Percentiles rank a stretch among this genome's conserved stretches.
These are phyloP conservation scores for Antheraea yamamai DNA, from an alignment of 2,888 invertebrate genomes.

Conservation along the genomic window DNA sequence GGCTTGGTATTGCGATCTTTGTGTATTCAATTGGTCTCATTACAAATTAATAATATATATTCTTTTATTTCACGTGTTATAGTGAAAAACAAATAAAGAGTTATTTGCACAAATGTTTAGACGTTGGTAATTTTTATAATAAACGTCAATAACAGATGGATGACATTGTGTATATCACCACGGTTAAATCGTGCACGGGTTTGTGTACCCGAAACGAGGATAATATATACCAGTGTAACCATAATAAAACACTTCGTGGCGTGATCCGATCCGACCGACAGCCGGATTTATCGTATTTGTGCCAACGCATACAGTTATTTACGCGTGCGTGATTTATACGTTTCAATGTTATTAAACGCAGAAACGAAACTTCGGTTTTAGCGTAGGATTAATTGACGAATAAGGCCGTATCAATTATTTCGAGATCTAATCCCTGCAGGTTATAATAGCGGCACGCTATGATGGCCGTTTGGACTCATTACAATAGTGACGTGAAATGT, in stretches of 20 bases:
- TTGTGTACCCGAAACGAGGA: conserved; percentile 10
- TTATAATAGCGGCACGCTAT: not conserved
- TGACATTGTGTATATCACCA: conserved; percentile 26
- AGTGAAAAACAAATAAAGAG: not conserved
- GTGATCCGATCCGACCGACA: conserved; percentile 32
- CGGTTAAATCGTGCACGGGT: conserved; percentile 29
- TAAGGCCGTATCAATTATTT: conserved; percentile 39
- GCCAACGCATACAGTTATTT: conserved; percentile 39
- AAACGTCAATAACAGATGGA: not conserved
- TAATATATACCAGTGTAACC: conserved; percentile 20
- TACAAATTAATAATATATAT: not conserved
- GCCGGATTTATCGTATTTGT: conserved; percentile 38
- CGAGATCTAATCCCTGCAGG: conserved; percentile 6
- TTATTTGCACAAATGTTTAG: conserved; percentile 6
- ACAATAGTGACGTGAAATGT: no score
- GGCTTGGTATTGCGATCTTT: not conserved
- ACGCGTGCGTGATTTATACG: conserved; percentile 44
- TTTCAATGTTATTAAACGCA: conserved; percentile 41
- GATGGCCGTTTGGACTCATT: no score
- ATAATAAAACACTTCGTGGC: conserved; percentile 25
- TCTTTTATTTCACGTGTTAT: not conserved
- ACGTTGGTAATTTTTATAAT: not conserved
- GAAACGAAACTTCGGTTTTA: conserved; percentile 34
- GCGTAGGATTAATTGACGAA: conserved; percentile 24
- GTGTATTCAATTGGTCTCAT: not conserved